Base-by-base conservation (phyloP, 2,888 invertebrate genomes). In the Cephonodes hylas region DNA sequence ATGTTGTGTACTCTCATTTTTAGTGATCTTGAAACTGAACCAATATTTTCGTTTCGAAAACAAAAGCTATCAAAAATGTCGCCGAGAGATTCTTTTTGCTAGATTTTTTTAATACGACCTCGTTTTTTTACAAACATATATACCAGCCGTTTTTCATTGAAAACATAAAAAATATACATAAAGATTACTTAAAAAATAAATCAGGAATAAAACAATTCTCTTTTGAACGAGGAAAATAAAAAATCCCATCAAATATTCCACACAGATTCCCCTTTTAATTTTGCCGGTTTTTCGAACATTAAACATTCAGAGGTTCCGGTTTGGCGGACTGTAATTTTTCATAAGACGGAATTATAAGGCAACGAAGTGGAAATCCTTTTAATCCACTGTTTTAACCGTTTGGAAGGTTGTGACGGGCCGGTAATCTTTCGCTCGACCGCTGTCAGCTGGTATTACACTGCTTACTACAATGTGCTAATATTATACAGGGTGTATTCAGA, bases 291-390 rank as follows among this genome's bases (percentile, higher is more conserved):
- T 46, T 31, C 18, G 18, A 53, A 53, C 53, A 53, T 53, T 53
- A 53, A 53, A 53, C 53, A 53, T 53, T 53, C 27, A 53, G 27
- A 20, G 46, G 46, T 53, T 53, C 31, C 31, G 48, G 48, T n/a
- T 48, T 15, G n/a, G 10, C n/a, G 48, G 48, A 8, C 15, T 1
- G 53, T 53, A 53, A 53, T 53, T 53, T 53, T 53, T 53, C 53
- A 53, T 53, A 53, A 53, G 53, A 53, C 53, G 31, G 53, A 25
- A 46, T 53, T 53, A 53, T 18, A 31, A 53, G 53, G 53, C 18
- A 53, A 8, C 53, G 53, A 53, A 25, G 48, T 15, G 53, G 27
- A 27, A 53, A 31, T 53, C 53, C 48, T 27, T 53, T 31, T 53
- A 7, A 53, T 53, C 53, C 53, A 18, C 18, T 20, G 31, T 53